Evolutionary conservation across 2,797 vertebrate genomes (phyloP), one percentile per base, ranked within the genome.

Genomic region (Channa striata): DNA sequence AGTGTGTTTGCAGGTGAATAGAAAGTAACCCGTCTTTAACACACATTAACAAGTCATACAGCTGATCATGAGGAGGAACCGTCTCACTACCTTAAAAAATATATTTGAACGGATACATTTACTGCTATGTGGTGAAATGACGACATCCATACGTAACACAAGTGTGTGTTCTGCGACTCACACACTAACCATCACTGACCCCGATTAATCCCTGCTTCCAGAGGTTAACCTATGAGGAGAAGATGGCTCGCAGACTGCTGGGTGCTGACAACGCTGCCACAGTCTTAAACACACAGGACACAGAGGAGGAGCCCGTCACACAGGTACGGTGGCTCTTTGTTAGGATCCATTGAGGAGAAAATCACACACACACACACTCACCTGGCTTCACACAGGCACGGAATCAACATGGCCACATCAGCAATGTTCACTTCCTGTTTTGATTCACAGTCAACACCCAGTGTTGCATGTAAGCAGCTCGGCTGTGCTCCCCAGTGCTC

Each of bases 201-300:
- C 63, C 88, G n/a, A 87, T 85, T 89, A 91, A 91, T 88, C 78
- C 84, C 72, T 95, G 89, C 90, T 83, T 93, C 79, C 94, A 99
- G 97, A 98, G 91, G 90, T 89, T 99, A 94, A 99, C 97, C 0
- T 99, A 99, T 46, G 98, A 99, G 79, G 98, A 99, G 91, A 98
- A 99, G 94, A 99, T 99, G 97, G 97, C 98, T 72, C 97, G 97
- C 60, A 94, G 98, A 43, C 91, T 99, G 69, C 94, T 99, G 77
- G 98, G 97, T 50, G 97, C 97, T 7, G 97, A 98, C 93, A 99
- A 93, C 9, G 97, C 96, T 25, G 96, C 96, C 81, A 97, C 96
- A 30, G 97, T 99, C 78, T 95, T 99, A 87, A 96, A 93, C 61
- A 88, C 95, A 48, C 97, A 97, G 89, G 96, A 97, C 50, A 90